phyloP scores from a whole-genome alignment of 2,113 vertebrate genomes.

The Desmodus rotundus region DNA sequence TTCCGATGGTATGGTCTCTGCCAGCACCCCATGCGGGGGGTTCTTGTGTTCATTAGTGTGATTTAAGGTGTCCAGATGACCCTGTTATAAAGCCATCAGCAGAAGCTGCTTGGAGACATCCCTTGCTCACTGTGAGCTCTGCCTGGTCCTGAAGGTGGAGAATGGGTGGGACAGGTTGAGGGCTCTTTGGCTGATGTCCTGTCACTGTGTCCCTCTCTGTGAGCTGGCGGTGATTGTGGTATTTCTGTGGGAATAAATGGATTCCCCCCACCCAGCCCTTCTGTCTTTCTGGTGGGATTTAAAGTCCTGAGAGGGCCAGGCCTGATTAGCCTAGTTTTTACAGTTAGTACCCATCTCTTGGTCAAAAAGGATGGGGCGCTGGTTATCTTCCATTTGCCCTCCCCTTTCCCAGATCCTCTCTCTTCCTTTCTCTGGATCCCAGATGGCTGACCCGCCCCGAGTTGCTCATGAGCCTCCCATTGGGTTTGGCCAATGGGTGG shows the following conservation, averaged over 20 bases:
- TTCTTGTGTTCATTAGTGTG: conserved; percentile 51
- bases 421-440: background rate
- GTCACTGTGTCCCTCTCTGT: background rate
- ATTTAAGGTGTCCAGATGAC: conserved; percentile 55
- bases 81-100: conserved; percentile 19
- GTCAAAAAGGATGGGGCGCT: background rate
- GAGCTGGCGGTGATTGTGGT: background rate
- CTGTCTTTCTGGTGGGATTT: background rate
- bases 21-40: background rate
- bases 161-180: background rate
- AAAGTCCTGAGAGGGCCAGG: background rate
- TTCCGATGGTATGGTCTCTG: conserved; percentile 23
- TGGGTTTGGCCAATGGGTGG: background rate
- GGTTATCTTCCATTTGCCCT: background rate
- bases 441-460: background rate
- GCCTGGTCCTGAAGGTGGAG: background rate
- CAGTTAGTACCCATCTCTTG: background rate
- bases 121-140: background rate
- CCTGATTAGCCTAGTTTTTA: background rate
- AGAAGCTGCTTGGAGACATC: background rate
- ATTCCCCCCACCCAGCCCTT: background rate
- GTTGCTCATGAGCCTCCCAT: background rate
- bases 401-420: background rate
- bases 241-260: background rate
- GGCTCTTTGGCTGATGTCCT: background rate